These are phyloP conservation scores for Patiria pectinifera DNA, from an alignment of 53 echinoderm and acorn worm species.

Conservation along the genomic window DNA sequence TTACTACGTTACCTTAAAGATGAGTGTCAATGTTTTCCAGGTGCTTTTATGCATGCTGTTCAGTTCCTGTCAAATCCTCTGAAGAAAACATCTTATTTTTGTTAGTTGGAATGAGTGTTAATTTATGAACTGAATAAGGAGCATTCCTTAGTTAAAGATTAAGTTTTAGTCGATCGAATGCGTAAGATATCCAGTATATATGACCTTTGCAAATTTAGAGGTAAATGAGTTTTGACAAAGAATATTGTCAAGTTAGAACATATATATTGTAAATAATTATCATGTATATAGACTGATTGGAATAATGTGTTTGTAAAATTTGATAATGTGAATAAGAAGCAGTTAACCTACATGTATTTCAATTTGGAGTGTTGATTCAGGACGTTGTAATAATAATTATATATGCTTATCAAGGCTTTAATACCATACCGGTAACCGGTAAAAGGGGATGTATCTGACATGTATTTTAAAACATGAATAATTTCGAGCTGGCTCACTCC, in stretches of 20 bases:
- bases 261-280: conserved; percentile 36
- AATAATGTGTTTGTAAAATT: conserved; percentile 41
- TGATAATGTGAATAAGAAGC: conserved; percentile 30
- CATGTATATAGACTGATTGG: conserved; percentile 18
- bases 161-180: too few relatives aligned
- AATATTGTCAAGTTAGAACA: neutral
- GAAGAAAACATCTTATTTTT: neutral
- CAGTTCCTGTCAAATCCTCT: neutral
- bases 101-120: neutral
- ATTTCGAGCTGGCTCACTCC: too few relatives aligned
- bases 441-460: too few relatives aligned
- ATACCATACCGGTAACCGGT: too few relatives aligned
- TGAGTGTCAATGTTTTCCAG: neutral
- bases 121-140: neutral
- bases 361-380: neutral
- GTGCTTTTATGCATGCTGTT: neutral
- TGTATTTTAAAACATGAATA: too few relatives aligned
- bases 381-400: neutral
- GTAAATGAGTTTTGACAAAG: neutral
- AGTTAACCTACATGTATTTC: neutral
- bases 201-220: neutral
- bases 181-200: neutral
- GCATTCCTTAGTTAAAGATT: too few relatives aligned
- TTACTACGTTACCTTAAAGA: neutral
- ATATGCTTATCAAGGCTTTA: too few relatives aligned